Evolutionary conservation across 37 sponge, comb jelly and placozoan species (phyloP).

Genomic region (Theonella swinhoei): DNA sequence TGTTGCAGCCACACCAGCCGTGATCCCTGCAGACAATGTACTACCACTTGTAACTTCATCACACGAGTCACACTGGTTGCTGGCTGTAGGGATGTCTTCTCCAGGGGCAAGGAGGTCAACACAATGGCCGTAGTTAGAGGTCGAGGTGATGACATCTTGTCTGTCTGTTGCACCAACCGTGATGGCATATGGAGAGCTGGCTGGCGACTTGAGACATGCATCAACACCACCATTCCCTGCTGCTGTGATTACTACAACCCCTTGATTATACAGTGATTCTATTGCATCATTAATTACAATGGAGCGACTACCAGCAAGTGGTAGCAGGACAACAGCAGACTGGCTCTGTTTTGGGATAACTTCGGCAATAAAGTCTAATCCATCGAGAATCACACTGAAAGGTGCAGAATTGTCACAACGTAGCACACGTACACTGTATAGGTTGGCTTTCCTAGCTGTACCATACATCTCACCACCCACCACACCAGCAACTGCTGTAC

Average conservation of each 20-base stretch:
- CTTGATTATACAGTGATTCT: not conserved
- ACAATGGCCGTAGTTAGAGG: constrained; percentile 43
- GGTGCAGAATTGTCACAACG: constrained; percentile 34
- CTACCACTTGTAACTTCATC: constrained; percentile 24
- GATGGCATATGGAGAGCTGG: constrained; percentile 22
- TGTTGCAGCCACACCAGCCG: constrained; percentile 36
- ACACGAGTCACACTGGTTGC: constrained; percentile 6
- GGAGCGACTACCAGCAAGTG: constrained; percentile 22
- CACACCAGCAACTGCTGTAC: constrained; percentile 59
- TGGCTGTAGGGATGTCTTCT: constrained; percentile 8
- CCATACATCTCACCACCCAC: constrained; percentile 49
- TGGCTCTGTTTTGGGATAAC: not conserved
- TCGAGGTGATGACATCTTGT: constrained; percentile 12
- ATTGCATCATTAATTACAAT: constrained; percentile 31
- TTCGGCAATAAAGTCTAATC: constrained; percentile 23
- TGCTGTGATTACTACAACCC: constrained; percentile 41
- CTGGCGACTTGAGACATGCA: constrained; percentile 29
- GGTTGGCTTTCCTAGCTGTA: constrained; percentile 24
- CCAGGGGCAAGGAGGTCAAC: constrained; percentile 64
- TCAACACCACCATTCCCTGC: constrained; percentile 34
- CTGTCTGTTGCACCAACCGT: constrained; percentile 41
- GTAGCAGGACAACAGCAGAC: constrained; percentile 19
- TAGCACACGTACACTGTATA: constrained; percentile 48
- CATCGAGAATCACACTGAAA: constrained; percentile 23
- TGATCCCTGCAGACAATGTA: constrained; percentile 43